Evolutionary conservation across 92 coral and sea anemone genomes (phyloP).

Genomic region (Umimayanthus kanabou): DNA sequence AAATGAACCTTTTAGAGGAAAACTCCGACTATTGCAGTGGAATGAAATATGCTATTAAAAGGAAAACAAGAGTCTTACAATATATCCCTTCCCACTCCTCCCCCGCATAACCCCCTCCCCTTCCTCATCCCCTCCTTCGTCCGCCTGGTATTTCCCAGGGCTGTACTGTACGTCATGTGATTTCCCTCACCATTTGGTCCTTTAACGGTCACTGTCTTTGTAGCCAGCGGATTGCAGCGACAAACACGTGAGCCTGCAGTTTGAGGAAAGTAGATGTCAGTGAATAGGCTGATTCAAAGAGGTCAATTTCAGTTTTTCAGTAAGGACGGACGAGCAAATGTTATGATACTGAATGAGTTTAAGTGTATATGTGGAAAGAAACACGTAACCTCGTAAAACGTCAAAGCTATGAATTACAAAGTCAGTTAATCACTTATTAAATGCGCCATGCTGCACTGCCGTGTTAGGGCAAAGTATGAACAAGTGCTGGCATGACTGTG

Average conservation of each 20-base stretch:
- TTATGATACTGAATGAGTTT: too few species aligned
- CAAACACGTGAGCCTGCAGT: conserved; percentile 42
- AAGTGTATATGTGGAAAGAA: too few species aligned
- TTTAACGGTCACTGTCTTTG: conserved; percentile 60
- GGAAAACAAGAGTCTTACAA: too few species aligned
- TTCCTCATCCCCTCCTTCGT: background rate
- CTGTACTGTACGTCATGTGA: background rate
- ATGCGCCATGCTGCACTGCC: too few species aligned
- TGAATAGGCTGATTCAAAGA: background rate
- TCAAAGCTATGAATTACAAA: too few species aligned
- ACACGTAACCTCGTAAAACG: too few species aligned
- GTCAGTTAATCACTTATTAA: too few species aligned
- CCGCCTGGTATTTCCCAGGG: background rate
- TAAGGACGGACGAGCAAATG: too few species aligned
- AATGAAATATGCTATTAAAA: background rate
- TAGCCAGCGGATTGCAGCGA: conserved; percentile 60
- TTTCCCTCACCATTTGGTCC: conserved; percentile 70
- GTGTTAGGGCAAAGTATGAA: too few species aligned
- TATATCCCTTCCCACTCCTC: background rate
- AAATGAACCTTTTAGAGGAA: background rate
- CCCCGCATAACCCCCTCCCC: background rate
- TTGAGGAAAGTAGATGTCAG: background rate
- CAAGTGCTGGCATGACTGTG: too few species aligned
- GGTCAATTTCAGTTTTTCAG: too few species aligned
- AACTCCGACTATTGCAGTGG: background rate